A percentile compares a stretch with the other conserved stretches of the same genome.
These are phyloP conservation scores for Stenotaenia linearis DNA, from an alignment of 2,888 invertebrate genomes.

Conservation along the genomic window DNA sequence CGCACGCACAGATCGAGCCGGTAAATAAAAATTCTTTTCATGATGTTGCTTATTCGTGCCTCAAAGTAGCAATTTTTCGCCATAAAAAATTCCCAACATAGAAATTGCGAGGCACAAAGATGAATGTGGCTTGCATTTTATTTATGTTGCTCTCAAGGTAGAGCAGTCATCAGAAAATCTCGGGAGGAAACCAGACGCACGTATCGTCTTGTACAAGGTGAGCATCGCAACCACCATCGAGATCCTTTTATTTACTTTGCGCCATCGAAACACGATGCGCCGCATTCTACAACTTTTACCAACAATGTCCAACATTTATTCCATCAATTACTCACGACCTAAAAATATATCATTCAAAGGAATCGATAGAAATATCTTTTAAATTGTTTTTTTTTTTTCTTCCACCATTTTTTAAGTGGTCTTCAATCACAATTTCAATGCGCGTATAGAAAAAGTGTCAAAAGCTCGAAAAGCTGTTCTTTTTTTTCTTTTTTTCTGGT, in stretches of 20 bases:
- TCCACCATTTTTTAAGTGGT: background rate
- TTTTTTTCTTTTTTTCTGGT: background rate
- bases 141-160: conserved; percentile 6
- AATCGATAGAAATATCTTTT: too few species aligned
- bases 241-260: conserved; percentile 1
- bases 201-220: conserved; percentile 15
- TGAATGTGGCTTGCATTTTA: conserved; percentile 7
- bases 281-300: background rate
- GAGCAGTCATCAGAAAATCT: conserved; percentile 12
- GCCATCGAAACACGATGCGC: background rate
- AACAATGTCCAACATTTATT: background rate
- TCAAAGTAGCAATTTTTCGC: background rate
- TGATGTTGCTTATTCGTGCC: background rate
- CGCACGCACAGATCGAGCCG: too few species aligned
- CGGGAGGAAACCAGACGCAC: background rate
- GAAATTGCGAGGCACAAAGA: background rate
- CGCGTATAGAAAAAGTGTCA: background rate
- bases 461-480: background rate
- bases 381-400: too few species aligned
- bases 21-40: background rate
- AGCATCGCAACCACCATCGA: background rate
- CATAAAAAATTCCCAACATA: conserved; percentile 1
- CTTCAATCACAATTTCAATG: background rate
- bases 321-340: background rate
- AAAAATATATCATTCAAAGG: background rate